These are phyloP conservation scores for Isotomurus palustris DNA, from an alignment of 2,888 invertebrate genomes.

Conservation along the genomic window DNA sequence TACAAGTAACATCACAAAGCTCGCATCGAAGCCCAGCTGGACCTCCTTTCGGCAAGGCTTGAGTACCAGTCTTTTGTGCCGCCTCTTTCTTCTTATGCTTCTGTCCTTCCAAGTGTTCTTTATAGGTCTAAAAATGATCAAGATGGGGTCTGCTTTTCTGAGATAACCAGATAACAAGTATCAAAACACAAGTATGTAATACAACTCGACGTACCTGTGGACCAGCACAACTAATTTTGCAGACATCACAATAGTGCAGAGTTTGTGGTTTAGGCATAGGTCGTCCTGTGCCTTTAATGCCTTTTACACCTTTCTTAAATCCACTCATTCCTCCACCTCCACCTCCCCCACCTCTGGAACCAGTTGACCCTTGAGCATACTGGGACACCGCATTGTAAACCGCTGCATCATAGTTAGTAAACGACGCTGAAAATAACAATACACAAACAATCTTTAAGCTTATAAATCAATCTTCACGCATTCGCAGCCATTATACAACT, in stretches of 20 bases:
- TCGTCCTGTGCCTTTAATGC: slow-evolving; percentile 38
- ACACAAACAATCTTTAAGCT: not conserved
- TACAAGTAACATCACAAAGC: slow-evolving; percentile 96
- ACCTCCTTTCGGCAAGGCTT: slow-evolving; percentile 57
- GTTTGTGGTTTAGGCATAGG: slow-evolving; percentile 79
- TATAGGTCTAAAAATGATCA: slow-evolving; percentile 60
- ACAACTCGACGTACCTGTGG: slow-evolving; percentile 72
- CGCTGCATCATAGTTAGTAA: slow-evolving; percentile 84
- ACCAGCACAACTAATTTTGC: slow-evolving; percentile 96
- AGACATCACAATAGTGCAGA: slow-evolving; percentile 96
- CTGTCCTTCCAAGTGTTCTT: slow-evolving; percentile 96
- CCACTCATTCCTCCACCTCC: slow-evolving; percentile 19
- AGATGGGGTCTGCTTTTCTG: not conserved
- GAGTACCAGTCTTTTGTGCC: slow-evolving; percentile 67
- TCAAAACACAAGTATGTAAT: too few species aligned
- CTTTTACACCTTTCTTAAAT: slow-evolving; percentile 21
- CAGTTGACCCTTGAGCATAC: slow-evolving; percentile 78
- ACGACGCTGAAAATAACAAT: slow-evolving; percentile 23
- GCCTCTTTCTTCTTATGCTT: slow-evolving; percentile 99
- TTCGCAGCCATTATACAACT: not conserved
- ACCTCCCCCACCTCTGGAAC: slow-evolving; percentile 50
- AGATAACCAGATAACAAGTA: too few species aligned
- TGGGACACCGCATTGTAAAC: slow-evolving; percentile 91
- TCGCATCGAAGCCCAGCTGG: slow-evolving; percentile 70
- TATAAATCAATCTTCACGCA: not conserved